These are phyloP conservation scores for Scyliorhinus canicula DNA, from an alignment of 2,797 vertebrate genomes.

Conservation along the genomic window DNA sequence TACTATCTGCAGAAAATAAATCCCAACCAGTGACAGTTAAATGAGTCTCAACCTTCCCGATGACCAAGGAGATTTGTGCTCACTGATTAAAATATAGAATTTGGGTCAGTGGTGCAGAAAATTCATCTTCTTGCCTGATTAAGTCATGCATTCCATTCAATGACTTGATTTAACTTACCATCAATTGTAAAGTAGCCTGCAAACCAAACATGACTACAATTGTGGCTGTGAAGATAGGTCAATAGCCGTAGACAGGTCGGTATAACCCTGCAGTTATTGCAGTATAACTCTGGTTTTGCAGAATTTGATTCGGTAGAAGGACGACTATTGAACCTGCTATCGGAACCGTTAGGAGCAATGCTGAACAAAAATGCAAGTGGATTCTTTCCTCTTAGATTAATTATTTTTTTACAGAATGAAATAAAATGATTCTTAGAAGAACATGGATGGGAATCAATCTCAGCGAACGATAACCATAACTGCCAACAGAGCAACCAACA, in stretches of 20 bases:
- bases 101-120: not conserved
- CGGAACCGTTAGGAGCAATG: not conserved
- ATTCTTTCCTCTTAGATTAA: too few species aligned
- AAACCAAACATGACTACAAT: not conserved
- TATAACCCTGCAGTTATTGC: not conserved
- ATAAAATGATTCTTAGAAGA: not conserved
- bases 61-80: not conserved
- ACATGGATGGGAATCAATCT: not conserved
- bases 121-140: not conserved
- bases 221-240: not conserved
- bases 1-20: not conserved
- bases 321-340: not conserved
- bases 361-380: not conserved
- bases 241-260: not conserved
- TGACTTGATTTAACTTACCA: not conserved
- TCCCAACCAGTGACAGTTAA: not conserved
- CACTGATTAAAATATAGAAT: constrained; percentile 4
- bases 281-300: not conserved
- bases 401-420: not conserved
- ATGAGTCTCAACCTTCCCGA: not conserved
- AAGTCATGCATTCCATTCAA: not conserved
- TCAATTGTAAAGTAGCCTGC: not conserved
- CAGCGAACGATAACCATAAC: not conserved
- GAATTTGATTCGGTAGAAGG: not conserved
- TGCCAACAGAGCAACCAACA: not conserved